Evolutionary conservation across 1,140 invertebrate genomes (phyloP).

Genomic region (Acromyrmex heyeri): DNA sequence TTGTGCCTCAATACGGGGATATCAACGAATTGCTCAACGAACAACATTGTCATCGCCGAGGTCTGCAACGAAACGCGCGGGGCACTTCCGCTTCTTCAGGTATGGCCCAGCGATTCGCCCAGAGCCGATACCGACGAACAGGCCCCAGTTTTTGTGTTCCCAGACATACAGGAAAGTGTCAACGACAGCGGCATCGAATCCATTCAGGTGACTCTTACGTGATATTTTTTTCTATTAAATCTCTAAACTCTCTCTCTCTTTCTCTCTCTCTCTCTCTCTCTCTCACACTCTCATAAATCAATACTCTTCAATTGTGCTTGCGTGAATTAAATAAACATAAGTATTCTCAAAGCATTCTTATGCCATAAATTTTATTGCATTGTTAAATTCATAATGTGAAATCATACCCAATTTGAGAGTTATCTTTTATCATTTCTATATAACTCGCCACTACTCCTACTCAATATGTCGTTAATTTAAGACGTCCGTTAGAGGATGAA

Average conservation of each 20-base stretch:
- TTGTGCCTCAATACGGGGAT: slow-evolving; percentile 87
- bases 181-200: slow-evolving; percentile 89
- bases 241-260: too few relatives aligned
- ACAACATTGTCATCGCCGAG: slow-evolving; percentile 79
- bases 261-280: too few relatives aligned
- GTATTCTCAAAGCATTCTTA: background rate
- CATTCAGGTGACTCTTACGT: slow-evolving; percentile 86
- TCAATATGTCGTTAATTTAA: too few relatives aligned
- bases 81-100: slow-evolving; percentile 88
- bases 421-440: too few relatives aligned
- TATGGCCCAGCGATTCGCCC: slow-evolving; percentile 90
- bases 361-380: background rate
- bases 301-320: background rate
- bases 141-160: slow-evolving; percentile 90
- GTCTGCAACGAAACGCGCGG: slow-evolving; percentile 80
- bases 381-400: too few relatives aligned
- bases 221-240: background rate
- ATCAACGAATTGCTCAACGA: slow-evolving; percentile 80
- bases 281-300: background rate
- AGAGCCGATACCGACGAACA: slow-evolving; percentile 90
- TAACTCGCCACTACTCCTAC: too few relatives aligned
- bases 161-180: slow-evolving; percentile 83
- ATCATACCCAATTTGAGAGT: too few relatives aligned
- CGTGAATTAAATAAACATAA: background rate
- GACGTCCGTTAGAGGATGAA: too few relatives aligned